Evolutionary conservation across 1,140 invertebrate species (phyloP).

Genomic region (Chironomus tepperi): DNA sequence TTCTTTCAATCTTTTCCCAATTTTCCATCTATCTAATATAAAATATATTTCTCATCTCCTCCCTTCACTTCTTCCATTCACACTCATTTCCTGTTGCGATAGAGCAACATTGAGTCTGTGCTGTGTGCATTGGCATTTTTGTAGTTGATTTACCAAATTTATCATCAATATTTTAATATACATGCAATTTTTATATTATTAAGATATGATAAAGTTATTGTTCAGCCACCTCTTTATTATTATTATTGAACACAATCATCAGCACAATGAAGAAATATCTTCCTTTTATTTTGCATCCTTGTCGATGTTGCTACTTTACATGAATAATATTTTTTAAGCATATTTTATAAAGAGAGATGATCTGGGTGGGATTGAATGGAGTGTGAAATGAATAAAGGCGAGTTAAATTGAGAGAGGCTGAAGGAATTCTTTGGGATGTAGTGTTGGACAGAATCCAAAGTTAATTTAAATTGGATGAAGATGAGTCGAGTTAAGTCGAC

Average conservation of each 20-base stretch:
- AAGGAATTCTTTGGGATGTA: too few species aligned
- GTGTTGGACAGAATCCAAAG: too few species aligned
- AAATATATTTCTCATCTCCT: not conserved
- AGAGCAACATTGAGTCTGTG: not conserved
- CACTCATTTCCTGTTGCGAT: not conserved
- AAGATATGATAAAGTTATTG: not conserved
- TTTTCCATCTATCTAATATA: not conserved
- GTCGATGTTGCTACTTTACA: not conserved
- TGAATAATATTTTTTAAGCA: not conserved
- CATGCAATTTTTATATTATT: too few species aligned
- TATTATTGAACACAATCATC: not conserved
- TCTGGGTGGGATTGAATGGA: too few species aligned
- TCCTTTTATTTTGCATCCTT: not conserved
- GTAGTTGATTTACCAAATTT: not conserved
- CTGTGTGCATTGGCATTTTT: not conserved
- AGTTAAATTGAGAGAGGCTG: too few species aligned
- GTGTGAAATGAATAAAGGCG: too few species aligned
- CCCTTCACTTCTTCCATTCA: not conserved
- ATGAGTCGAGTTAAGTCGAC: too few species aligned
- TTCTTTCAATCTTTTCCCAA: not conserved
- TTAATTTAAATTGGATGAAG: too few species aligned
- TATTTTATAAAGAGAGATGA: too few species aligned
- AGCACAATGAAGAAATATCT: not conserved
- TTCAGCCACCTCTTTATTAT: too few species aligned
- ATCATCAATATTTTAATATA: not conserved